Evolutionary conservation across 23 tunicate species (phyloP), one percentile per base, ranked within the genome.

Genomic region (Ciona savignyi): DNA sequence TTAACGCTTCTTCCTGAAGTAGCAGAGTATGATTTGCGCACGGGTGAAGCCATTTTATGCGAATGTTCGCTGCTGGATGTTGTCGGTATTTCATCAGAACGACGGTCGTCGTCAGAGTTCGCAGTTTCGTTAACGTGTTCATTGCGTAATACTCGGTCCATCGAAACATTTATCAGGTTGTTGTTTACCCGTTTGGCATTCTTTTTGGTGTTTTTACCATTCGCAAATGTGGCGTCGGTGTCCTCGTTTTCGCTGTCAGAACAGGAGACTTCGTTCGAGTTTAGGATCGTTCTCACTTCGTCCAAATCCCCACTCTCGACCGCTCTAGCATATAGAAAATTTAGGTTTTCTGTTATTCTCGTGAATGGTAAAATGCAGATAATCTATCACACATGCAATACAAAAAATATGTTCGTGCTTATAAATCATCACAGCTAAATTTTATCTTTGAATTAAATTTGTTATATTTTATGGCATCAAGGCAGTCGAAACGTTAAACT

Each of bases 281-380:
- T 69, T 11, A 82, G 76, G 6, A 75, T 75, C 25, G 60, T 35
- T 60, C 76, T 67, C 26, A 75, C 87, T n/a, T 35, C 67, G 27
- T 75, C 76, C 34, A 82, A 3, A 33, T 82, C 73, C 26, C 87
- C 87, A 26, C 76, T 75, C 70, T 82, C 87, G n/a, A 75, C 80
- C 30, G 80, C 87, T 69, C 87, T 82, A 51, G 29, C 20, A 1
- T 56, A 31, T 25, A 42, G 56, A 9, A 42, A 42, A 42, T 42
- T 42, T n/a, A n/a, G n/a, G n/a, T n/a, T n/a, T 22, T 56, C 23
- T n/a, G n/a, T n/a, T n/a, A n/a, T n/a, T n/a, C n/a, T n/a, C n/a
- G n/a, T n/a, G n/a, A n/a, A n/a, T n/a, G n/a, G n/a, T n/a, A n/a
- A n/a, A n/a, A n/a, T n/a, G n/a, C n/a, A n/a, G n/a, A n/a, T n/a